Evolutionary conservation across 2,888 invertebrate species (phyloP).

Genomic region (Hartigia nigra): DNA sequence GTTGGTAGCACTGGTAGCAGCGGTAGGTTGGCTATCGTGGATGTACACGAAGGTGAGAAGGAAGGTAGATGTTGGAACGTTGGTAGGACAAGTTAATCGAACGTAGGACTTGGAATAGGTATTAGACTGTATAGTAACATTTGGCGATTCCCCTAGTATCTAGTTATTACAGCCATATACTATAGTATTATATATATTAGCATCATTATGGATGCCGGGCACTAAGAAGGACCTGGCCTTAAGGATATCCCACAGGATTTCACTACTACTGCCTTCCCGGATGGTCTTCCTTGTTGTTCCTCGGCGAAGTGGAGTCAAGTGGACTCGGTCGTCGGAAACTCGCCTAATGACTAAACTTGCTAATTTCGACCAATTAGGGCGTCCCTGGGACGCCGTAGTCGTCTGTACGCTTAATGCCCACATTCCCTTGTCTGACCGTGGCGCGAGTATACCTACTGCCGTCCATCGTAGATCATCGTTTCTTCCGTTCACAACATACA

Average conservation of each 20-base stretch:
- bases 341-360: slow-evolving; percentile 66
- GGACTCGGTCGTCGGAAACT: slow-evolving; percentile 61
- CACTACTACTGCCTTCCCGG: slow-evolving; percentile 36
- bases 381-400: background rate
- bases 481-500: background rate
- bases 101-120: too few relatives aligned
- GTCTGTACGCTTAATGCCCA: background rate
- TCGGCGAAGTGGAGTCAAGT: slow-evolving; percentile 57
- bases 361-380: slow-evolving; percentile 66
- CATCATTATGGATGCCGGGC: background rate
- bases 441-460: background rate
- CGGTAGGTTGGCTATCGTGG: too few relatives aligned
- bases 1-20: too few relatives aligned
- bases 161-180: too few relatives aligned
- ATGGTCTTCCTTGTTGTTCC: background rate
- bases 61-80: too few relatives aligned
- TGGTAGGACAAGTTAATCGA: background rate
- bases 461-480: background rate
- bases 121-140: background rate
- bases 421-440: background rate
- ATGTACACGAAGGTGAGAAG: background rate
- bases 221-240: background rate
- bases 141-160: slow-evolving; percentile 11
- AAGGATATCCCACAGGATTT: background rate
- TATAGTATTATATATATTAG: too few relatives aligned